Percentiles rank a stretch among this genome's conserved stretches.
phyloP scores from a whole-genome alignment of 1,140 invertebrate genomes.

The Drosophila mojavensis region DNA sequence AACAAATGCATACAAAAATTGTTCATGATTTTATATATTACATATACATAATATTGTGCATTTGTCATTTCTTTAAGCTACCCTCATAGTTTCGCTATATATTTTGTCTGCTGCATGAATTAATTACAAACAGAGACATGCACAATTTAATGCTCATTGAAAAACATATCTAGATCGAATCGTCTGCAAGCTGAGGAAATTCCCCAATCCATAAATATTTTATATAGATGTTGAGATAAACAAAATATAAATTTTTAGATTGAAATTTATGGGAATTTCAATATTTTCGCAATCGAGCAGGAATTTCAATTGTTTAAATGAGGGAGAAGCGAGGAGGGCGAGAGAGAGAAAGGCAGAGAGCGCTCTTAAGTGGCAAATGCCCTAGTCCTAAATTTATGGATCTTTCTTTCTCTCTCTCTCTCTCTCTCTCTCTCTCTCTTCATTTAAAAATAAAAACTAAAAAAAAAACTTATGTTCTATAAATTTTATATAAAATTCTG shows the following conservation, averaged over 20 bases:
- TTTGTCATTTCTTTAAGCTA: no score
- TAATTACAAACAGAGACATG: conserved; percentile 14
- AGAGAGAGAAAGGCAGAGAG: no score
- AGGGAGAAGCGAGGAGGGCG: no score
- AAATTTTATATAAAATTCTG: neutral
- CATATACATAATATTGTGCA: conserved; percentile 2
- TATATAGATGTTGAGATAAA: neutral
- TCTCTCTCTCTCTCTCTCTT: no score
- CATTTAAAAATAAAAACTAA: no score
- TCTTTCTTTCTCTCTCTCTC: no score
- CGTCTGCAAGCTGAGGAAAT: neutral
- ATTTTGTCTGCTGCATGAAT: conserved; percentile 4
- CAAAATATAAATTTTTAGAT: neutral
- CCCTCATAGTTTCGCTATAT: neutral
- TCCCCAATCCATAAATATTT: conserved; percentile 3
- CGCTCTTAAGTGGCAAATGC: no score
- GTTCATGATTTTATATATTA: neutral
- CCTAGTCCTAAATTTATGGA: no score
- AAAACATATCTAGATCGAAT: conserved; percentile 31
- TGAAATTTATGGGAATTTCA: no score
- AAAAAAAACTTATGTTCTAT: neutral
- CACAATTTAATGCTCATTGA: conserved; percentile 44
- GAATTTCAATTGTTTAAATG: no score
- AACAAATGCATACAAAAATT: no score
- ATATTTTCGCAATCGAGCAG: no score